Base-by-base conservation (phyloP, 2,113 vertebrate species). In the Pteronura brasiliensis region DNA sequence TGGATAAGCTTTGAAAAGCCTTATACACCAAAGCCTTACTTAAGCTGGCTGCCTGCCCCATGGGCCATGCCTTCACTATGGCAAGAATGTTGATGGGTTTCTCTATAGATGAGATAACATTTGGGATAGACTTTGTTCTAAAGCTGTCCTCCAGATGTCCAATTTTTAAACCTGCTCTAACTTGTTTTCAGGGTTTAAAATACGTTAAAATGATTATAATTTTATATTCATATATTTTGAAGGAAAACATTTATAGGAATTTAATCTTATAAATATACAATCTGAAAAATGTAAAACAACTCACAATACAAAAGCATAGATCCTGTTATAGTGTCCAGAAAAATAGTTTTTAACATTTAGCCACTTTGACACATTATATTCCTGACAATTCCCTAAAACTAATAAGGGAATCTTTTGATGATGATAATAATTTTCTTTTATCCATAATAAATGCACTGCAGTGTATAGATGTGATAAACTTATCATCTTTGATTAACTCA, bases 121-220 rank as follows among this genome's bases (percentile, higher is more conserved):
- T 94, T 96, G 65, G 49, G 88, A 57, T 49, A 92, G 88, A 63
- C 44, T 94, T 94, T 88, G 52, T 94, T 92, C 83, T 96, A 72
- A 97, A 91, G 69, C 69, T 92, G 69, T 61, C 76, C 47, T 94
- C 82, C 63, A 52, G 86, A 96, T 96, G 59, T 82, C 57, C 39
- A 57, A 6, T 94, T 84, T 84, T 57, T 55, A 92, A 92, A 83
- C 25, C 52, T 88, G n/a, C 47, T 80, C 34, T 94, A 87, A 84
- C 69, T 83, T 88, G 77, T 79, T 96, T 94, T 79, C 55, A 80
- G 44, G 34, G 27, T 44, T 44, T 88, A 94, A 91, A 71, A 72
- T 84, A 34, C 14, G 39, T 94, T 83, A 55, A 36, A 88, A 71
- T 88, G 57, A 39, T 34, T 90, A 47, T 86, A 76, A 93, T 84